Percentiles rank a stretch among this genome's conserved stretches.
Evolutionary conservation across 1,140 invertebrate species (phyloP).

Genomic region (Gerris buenoi): DNA sequence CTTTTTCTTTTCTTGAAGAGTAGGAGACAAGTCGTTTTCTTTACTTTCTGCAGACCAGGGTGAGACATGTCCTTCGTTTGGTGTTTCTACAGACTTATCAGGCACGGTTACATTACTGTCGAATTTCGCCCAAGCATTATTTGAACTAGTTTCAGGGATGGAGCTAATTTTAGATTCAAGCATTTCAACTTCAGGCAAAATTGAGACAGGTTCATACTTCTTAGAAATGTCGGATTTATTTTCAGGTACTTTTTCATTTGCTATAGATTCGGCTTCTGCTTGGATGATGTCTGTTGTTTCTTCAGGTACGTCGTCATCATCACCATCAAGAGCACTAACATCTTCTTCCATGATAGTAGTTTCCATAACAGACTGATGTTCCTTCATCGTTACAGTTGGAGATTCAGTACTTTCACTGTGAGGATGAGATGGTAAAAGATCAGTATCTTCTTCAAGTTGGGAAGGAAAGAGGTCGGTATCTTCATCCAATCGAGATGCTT

Average conservation of each 20-base stretch:
- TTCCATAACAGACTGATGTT: conserved; percentile 25
- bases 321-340: conserved; percentile 19
- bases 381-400: conserved; percentile 22
- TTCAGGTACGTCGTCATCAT: conserved; percentile 19
- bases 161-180: not conserved
- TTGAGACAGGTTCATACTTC: not conserved
- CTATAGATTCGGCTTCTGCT: not conserved
- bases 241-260: not conserved
- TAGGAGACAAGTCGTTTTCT: conserved; percentile 33
- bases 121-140: conserved; percentile 33
- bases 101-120: conserved; percentile 28
- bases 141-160: conserved; percentile 6
- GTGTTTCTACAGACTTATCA: conserved; percentile 30
- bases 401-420: conserved; percentile 25
- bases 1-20: conserved; percentile 19
- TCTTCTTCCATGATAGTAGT: conserved; percentile 26
- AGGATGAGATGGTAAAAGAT: conserved; percentile 21
- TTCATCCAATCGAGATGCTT: conserved; percentile 20
- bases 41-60: conserved; percentile 63
- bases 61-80: conserved; percentile 40
- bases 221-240: not conserved
- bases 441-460: conserved; percentile 21
- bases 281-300: conserved; percentile 14
- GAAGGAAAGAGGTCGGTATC: conserved; percentile 20
- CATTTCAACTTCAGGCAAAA: not conserved